Percentiles rank a stretch among this genome's conserved stretches.
phyloP scores from a whole-genome alignment of 2,888 invertebrate genomes.

The Acanthosepion esculentum region DNA sequence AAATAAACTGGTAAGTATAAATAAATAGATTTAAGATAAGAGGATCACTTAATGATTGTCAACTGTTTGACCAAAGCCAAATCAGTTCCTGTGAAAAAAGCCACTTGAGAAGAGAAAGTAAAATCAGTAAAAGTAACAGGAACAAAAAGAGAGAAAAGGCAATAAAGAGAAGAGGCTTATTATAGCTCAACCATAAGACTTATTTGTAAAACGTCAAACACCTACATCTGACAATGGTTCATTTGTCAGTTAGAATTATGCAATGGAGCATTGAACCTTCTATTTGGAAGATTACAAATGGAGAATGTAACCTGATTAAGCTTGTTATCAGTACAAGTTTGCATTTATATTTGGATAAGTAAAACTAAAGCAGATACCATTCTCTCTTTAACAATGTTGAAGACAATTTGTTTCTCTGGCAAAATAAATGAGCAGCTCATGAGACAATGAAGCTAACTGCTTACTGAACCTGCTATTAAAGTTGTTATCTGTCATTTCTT shows the following conservation, averaged over 20 bases:
- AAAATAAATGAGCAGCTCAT: background rate
- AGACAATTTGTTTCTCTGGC: background rate
- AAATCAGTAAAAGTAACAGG: background rate
- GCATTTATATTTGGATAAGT: background rate
- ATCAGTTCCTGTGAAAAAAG: background rate
- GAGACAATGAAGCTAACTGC: background rate
- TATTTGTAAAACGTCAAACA: background rate
- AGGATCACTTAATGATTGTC: background rate
- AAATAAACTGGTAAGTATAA: background rate
- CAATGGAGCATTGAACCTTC: background rate
- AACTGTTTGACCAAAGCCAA: background rate
- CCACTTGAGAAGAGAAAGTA: background rate
- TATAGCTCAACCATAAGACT: background rate
- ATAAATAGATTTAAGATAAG: background rate
- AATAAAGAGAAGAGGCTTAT: background rate
- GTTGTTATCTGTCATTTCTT: background rate
- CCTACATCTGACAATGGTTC: conserved; percentile 15
- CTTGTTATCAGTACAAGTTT: conserved; percentile 33
- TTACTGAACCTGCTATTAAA: background rate
- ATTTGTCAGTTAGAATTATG: conserved; percentile 11
- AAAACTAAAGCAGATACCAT: background rate
- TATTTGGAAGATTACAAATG: background rate
- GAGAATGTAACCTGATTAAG: background rate
- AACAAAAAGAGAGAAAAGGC: background rate
- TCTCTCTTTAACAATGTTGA: background rate